Conservation (phyloP, 2,113 vertebrate genomes). For the Pluvialis apricaria region DNA sequence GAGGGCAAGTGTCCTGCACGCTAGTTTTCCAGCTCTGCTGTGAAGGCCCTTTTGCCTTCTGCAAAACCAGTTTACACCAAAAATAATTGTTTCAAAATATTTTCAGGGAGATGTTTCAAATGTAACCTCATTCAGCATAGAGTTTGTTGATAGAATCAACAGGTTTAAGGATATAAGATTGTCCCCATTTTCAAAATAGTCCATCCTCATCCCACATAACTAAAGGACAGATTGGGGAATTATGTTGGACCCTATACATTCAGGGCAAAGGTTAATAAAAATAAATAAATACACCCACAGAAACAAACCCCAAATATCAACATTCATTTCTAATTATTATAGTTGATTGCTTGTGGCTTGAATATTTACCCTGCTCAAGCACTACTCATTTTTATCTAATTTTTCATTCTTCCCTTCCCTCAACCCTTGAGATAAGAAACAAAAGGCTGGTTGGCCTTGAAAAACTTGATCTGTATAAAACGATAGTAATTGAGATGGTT, state of each 20-base stretch:
- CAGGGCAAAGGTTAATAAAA: neutral
- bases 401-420: neutral
- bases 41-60: neutral
- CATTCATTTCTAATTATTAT: neutral
- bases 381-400: neutral
- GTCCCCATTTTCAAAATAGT: neutral
- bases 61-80: neutral
- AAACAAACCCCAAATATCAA: neutral
- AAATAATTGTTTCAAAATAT: neutral
- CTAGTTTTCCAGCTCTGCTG: neutral
- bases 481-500: neutral
- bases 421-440: neutral
- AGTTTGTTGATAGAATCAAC: neutral
- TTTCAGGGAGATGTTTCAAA: accelerated
- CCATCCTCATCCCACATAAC: neutral
- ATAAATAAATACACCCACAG: neutral
- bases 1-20: neutral
- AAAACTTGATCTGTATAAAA: neutral
- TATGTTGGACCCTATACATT: too few species aligned
- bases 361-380: neutral
- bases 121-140: accelerated
- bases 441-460: neutral
- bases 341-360: neutral
- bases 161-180: neutral
- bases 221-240: neutral